Conservation (phyloP, 37 sponge, comb jelly and placozoan species). For the Halichondria panicea region DNA sequence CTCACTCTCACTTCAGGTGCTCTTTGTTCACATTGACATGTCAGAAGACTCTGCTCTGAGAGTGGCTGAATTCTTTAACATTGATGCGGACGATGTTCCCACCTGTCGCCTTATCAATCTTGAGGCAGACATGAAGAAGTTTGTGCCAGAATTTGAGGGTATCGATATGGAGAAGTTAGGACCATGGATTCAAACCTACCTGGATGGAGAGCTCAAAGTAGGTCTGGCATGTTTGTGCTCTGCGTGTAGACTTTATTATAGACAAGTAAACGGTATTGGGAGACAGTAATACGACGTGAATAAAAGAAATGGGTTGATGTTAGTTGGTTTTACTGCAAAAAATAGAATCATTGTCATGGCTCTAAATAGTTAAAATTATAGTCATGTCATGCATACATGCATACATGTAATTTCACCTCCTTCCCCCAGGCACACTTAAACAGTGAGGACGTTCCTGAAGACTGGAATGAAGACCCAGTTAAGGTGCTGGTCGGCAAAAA, state of each 20-base stretch:
- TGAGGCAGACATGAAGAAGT: slow-evolving; percentile 87
- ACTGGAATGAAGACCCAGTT: slow-evolving; percentile 94
- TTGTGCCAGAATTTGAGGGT: slow-evolving; percentile 73
- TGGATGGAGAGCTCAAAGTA: slow-evolving; percentile 83
- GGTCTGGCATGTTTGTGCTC: too few relatives aligned
- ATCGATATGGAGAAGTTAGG: slow-evolving; percentile 67
- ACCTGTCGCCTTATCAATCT: slow-evolving; percentile 72
- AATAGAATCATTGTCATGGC: too few relatives aligned
- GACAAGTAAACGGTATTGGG: too few relatives aligned
- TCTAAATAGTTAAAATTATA: not conserved
- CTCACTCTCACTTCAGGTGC: slow-evolving; percentile 29
- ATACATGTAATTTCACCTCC: not conserved
- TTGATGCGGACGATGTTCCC: slow-evolving; percentile 65
- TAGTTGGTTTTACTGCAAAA: too few relatives aligned
- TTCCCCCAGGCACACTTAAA: slow-evolving; percentile 74
- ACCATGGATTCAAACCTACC: slow-evolving; percentile 58
- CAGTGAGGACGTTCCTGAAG: slow-evolving; percentile 91
- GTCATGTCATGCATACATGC: not conserved
- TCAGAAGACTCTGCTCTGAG: slow-evolving; percentile 65
- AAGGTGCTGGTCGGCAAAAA: slow-evolving; percentile 97
- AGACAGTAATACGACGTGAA: too few relatives aligned
- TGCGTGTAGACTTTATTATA: too few relatives aligned
- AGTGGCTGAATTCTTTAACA: slow-evolving; percentile 84
- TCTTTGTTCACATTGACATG: slow-evolving; percentile 87
- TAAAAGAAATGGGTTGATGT: too few relatives aligned